These are phyloP conservation scores for Steinernema feltiae DNA, from an alignment of 1,140 invertebrate species.

Conservation along the genomic window DNA sequence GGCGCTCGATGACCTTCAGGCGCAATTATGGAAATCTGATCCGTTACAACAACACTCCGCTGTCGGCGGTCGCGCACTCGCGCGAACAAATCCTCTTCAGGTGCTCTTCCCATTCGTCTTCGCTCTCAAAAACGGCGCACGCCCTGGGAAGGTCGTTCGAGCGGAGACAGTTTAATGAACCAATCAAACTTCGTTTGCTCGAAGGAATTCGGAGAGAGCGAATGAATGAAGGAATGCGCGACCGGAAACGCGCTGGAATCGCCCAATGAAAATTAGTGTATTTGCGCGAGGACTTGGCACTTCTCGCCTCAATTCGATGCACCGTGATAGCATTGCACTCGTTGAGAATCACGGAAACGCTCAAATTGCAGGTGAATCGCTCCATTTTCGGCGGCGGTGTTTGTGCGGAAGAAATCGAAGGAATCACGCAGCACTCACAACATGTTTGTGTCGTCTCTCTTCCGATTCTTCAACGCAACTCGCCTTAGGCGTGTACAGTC, in stretches of 20 bases:
- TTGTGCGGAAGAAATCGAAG: background rate
- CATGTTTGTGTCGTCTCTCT: background rate
- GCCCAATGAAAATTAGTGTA: background rate
- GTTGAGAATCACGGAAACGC: background rate
- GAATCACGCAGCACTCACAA: background rate
- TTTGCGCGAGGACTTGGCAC: background rate
- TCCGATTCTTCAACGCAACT: background rate
- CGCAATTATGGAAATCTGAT: constrained; percentile 12
- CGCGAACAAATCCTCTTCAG: background rate
- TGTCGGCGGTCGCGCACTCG: background rate
- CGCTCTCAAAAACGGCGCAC: constrained; percentile 5
- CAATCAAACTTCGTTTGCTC: background rate
- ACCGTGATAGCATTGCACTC: background rate
- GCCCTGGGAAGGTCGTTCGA: background rate
- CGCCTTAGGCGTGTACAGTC: background rate
- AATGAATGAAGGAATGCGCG: background rate
- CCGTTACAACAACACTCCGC: constrained; percentile 6
- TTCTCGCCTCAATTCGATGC: background rate
- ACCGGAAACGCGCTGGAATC: background rate
- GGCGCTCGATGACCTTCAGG: background rate
- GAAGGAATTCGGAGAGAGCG: background rate
- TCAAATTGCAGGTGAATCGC: background rate
- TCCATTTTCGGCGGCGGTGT: background rate
- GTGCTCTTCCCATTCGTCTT: background rate
- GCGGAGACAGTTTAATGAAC: constrained; percentile 11